Base-by-base conservation (phyloP, 53 echinoderm and acorn worm genomes). In the Glandiceps talaboti region DNA sequence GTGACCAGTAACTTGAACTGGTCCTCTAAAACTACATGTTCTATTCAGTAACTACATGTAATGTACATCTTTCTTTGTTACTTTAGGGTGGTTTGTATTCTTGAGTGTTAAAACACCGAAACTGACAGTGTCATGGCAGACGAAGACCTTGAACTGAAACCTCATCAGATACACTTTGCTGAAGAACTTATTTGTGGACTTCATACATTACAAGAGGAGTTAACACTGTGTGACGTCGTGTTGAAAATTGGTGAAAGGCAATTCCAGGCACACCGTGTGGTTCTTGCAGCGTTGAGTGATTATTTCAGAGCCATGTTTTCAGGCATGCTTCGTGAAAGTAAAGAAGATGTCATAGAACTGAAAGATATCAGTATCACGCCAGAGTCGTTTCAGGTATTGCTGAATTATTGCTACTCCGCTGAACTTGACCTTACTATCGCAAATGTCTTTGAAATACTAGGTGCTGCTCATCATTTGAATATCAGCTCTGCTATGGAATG, bases 371-470 rank as follows among this genome's bases (percentile, higher is more conserved):
- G 64, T 20, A 45, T 45, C 64, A 45, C 64, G 6, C 64, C 64
- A 12, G 6, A 45, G 20, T 45, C 64, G 20, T 45, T 45, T 45
- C 6, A 45, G 20, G 6, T 45, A 20, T 45, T 45, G 20, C 64
- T 45, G 20, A 20, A 45, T 45, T 45, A 45, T 45, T 45, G 64
- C 64, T 45, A 45, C 64, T 45, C 64, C 20, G 64, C 64, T 12
- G 64, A 45, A 45, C 64, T 45, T 45, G 64, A 45, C 6, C 64
- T 45, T 45, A 45, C 64, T 12, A 45, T 45, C 20, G 64, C 6
- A 20, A 45, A 83, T 33, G 83, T 83, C 27, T 88, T 88, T 81
- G 88, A 88, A 74, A 84, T 85, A 0, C 81, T 88, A 28, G 88
- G 84, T 6, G 81, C 85, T 1, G 84, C 88, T 32, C 81, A 84